Percentiles rank a stretch among this genome's conserved stretches.
Conservation (phyloP, 2,113 vertebrate species). For the Marcusenius ussheri region DNA sequence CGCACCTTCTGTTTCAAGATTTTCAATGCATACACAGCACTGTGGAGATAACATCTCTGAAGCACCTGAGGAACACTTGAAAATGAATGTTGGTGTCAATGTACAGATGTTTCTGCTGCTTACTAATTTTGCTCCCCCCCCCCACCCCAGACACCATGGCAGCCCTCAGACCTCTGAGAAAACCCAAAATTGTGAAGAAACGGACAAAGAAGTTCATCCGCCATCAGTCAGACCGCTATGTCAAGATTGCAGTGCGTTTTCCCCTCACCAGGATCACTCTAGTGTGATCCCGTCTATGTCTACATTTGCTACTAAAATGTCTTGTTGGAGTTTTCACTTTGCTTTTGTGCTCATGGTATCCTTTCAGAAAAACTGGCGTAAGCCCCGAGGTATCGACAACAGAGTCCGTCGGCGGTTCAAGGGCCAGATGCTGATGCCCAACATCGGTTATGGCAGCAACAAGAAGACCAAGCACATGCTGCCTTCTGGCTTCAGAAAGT, state of each 20-base stretch:
- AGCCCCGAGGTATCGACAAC: slow-evolving; percentile 96
- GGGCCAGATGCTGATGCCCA: slow-evolving; percentile 97
- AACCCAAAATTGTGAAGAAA: slow-evolving; percentile 92
- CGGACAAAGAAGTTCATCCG: slow-evolving; percentile 97
- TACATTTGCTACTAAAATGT: background rate
- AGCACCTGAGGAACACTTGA: background rate
- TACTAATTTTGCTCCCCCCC: background rate
- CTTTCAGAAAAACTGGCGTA: slow-evolving; percentile 83
- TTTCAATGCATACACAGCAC: background rate
- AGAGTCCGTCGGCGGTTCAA: slow-evolving; percentile 92
- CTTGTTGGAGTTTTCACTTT: background rate
- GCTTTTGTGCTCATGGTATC: background rate
- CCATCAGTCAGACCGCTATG: slow-evolving; percentile 95
- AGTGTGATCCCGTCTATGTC: background rate
- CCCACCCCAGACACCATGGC: slow-evolving; percentile 72
- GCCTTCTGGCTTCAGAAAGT: slow-evolving; percentile 89
- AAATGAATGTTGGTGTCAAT: background rate
- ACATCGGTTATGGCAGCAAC: slow-evolving; percentile 94
- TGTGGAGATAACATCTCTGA: background rate
- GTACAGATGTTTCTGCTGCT: background rate
- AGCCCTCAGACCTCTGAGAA: slow-evolving; percentile 83
- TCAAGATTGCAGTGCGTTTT: slow-evolving; percentile 80
- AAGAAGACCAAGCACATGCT: slow-evolving; percentile 98
- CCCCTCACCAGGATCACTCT: background rate
- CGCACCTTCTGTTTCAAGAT: background rate